Evolutionary conservation across 2,888 invertebrate genomes (phyloP), one percentile per base, ranked within the genome.

Genomic region (Dusona sp.): DNA sequence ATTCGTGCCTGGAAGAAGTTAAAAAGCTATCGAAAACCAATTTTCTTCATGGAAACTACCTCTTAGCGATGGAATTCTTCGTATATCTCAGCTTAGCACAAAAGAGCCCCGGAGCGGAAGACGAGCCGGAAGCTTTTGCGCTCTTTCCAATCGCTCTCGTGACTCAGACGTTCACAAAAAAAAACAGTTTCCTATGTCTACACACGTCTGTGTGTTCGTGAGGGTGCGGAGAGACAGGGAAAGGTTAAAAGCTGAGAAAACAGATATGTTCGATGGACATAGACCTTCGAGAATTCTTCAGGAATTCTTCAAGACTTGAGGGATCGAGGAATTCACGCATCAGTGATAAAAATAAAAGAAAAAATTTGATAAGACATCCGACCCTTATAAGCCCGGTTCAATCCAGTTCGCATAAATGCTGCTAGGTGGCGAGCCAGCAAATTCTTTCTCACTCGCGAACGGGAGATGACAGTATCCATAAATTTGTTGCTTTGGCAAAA

Each of bases 71-170:
- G 36, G 51, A 38, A 67, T 67, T 67, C 38, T 67, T 67, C 19
- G n/a, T 67, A 38, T 38, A 38, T 22, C n/a, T 67, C 38, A 38
- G 67, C 36, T 38, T 38, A 38, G 67, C 67, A 48, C 29, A 51
- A 73, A 73, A 54, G 54, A 74, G 9, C 36, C 22, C 16, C 11
- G 38, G 74, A 74, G 54, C 38, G 54, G 73, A 73, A 65, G 65
- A 80, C 61, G 73, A 80, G 61, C 45, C 80, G 80, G 73, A 80
- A 80, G 80, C 72, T 80, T 74, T 79, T 65, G 29, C 65, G 51
- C 73, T 45, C 65, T 80, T 79, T 73, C 64, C 80, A 73, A 73
- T 80, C 64, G 65, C 29, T 74, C 42, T 61, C 48, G 42, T 57
- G 61, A 25, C 42, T 74, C 42, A 33, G 42, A 38, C 74, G 25